Base-by-base conservation (phyloP, 1,140 invertebrate species). In the Batillaria attramentaria region DNA sequence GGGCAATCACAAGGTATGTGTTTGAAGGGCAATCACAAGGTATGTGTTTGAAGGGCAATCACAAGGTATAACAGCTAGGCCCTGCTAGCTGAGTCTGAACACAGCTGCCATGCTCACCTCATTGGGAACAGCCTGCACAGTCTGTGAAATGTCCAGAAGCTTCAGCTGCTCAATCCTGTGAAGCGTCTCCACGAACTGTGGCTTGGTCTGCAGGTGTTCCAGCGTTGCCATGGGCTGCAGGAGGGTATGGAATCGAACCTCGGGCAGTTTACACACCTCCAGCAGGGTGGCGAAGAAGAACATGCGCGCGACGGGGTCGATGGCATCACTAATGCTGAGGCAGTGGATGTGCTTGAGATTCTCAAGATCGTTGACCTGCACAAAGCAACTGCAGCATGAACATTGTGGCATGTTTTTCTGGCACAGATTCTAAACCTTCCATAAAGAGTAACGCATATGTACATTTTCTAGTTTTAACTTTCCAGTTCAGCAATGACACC, bases 271-370 rank as follows among this genome's bases (percentile, higher is more conserved):
- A 70, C 85, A 85, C 4, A 87, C 79, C 62, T 84, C 84, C 54
- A 87, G 74, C 43, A 87, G 54, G n/a, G 85, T 84, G 28, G 84
- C 85, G 75, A 85, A 87, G 79, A 85, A 87, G 68, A 87, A 87
- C 79, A 87, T 87, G 16, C 86, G 80, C 39, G 86, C 86, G 24
- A 84, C 84, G 20, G 86, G 84, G 72, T 87, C 86, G 16, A 86
- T 83, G 54, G 86, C 86, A 83, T 86, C 85, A 70, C 85, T 87
- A n/a, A 87, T 77, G n/a, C 83, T 84, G 42, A 87, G 73, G 1
- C 81, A 81, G 72, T 84, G 84, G 5, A 87, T 76, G 73, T 84
- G 80, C 79, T 84, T 81, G 60, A 86, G 73, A 57, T 86, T 86
- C 37, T 86, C 82, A 31, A 82, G 39, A 66, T 85, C 84, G 13